Percentiles rank a stretch among this genome's conserved stretches.
Evolutionary conservation across 2,797 vertebrate genomes (phyloP).

Genomic region (Sebastes itinus): DNA sequence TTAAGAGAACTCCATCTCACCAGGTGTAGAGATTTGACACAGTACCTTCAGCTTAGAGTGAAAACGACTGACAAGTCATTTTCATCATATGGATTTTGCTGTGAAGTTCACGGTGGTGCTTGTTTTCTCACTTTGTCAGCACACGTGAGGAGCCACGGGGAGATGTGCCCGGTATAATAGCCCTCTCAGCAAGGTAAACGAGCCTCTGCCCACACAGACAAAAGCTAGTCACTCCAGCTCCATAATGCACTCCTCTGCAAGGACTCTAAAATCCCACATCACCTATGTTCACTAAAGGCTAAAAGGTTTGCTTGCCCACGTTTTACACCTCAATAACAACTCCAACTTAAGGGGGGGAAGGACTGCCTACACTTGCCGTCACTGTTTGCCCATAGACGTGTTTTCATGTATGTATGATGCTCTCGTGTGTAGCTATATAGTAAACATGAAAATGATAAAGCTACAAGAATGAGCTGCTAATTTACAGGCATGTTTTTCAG

Average conservation of each 20-base stretch:
- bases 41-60: background rate
- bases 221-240: constrained; percentile 70
- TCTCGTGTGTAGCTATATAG: constrained; percentile 6
- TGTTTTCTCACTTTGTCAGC: constrained; percentile 48
- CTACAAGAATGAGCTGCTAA: constrained; percentile 22
- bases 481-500: constrained; percentile 36
- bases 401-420: constrained; percentile 32
- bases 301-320: constrained; percentile 75
- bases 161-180: constrained; percentile 54
- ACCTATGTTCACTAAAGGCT: constrained; percentile 75
- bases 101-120: constrained; percentile 9
- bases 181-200: constrained; percentile 68
- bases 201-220: constrained; percentile 77
- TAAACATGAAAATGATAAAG: constrained; percentile 34
- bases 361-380: constrained; percentile 55
- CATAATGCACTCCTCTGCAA: constrained; percentile 73
- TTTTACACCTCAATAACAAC: constrained; percentile 66
- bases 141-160: constrained; percentile 46
- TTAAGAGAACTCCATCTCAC: background rate
- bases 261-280: constrained; percentile 75
- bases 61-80: constrained; percentile 11
- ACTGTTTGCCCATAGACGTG: constrained; percentile 25
- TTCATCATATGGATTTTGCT: constrained; percentile 27
- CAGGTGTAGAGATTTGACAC: background rate
- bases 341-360: constrained; percentile 55